Evolutionary conservation across 1,140 invertebrate genomes (phyloP).

Genomic region (Coboldia fuscipes): DNA sequence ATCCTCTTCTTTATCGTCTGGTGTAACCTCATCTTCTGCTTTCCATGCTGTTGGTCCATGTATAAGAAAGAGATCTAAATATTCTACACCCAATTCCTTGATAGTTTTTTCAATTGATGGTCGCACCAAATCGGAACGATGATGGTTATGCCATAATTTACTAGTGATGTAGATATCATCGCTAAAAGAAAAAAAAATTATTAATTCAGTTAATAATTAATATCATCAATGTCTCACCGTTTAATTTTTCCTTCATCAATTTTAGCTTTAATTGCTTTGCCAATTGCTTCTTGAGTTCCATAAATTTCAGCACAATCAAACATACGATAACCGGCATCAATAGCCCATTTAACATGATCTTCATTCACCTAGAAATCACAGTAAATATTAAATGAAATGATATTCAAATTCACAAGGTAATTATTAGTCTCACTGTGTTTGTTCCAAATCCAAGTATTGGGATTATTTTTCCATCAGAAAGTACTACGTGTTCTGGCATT

Average conservation of each 20-base stretch:
- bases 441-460: conserved; percentile 48
- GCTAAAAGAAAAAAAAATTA: neutral
- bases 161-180: conserved; percentile 32
- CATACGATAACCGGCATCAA: conserved; percentile 50
- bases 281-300: conserved; percentile 46
- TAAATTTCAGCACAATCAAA: conserved; percentile 55
- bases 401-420: too few relatives aligned
- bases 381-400: too few relatives aligned
- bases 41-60: conserved; percentile 36
- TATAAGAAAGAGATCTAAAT: conserved; percentile 35
- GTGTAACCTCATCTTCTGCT: too few relatives aligned
- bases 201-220: neutral
- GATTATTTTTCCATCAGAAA: conserved; percentile 34
- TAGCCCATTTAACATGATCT: conserved; percentile 32
- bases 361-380: conserved; percentile 28
- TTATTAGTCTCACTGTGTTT: conserved; percentile 46
- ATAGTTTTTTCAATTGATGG: conserved; percentile 24
- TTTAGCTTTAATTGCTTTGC: conserved; percentile 32
- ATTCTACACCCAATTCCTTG: conserved; percentile 27
- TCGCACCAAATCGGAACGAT: conserved; percentile 19
- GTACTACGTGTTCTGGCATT: too few relatives aligned
- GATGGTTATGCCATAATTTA: conserved; percentile 32
- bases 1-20: too few relatives aligned
- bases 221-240: conserved; percentile 17
- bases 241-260: conserved; percentile 32